Base-by-base conservation (phyloP, 2,797 vertebrate species). In the Ateles fusciceps region DNA sequence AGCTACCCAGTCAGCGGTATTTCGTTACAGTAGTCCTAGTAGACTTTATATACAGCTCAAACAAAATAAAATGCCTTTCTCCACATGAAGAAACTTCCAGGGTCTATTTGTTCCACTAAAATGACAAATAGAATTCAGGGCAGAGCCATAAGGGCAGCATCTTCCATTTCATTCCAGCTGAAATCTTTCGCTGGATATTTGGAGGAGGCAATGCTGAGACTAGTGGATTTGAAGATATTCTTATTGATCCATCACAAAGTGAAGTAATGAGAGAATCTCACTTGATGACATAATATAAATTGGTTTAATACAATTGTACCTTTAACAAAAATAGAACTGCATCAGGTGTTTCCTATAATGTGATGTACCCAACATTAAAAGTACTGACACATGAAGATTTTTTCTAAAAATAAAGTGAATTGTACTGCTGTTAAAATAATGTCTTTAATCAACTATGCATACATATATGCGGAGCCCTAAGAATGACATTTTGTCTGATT, bases 81-180 rank as follows among this genome's bases (percentile, higher is more conserved):
- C 99, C 3, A 99, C 98, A 0, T 98, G 99, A 98, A 99, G 99
- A 98, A 99, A 99, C 98, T 99, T 99, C 97, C 99, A 99, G 98
- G 99, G 99, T 96, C 98, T 99, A 44, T 99, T 99, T 11, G 99
- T 99, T 21, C 99, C 99, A 0, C 98, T 99, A 75, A 99, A 99
- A 98, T 98, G 99, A 88, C 99, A 99, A 98, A 99, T 99, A 99
- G 99, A 99, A 98, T 99, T 99, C 98, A 99, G 98, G 95, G 99
- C 99, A 71, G 99, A 99, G 50, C 99, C 99, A 98, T 99, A 99
- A 99, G 99, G 99, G 96, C 99, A 99, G 97, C 99, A 99, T 80
- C 99, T 99, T 78, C 99, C 99, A 0, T 99, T 99, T 98, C 98
- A 99, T 94, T 99, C 98, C 91, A 99, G 99, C 89, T 99, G 99